phyloP scores from a whole-genome alignment of 2,888 invertebrate species.

The Oxyscelio sp. region DNA sequence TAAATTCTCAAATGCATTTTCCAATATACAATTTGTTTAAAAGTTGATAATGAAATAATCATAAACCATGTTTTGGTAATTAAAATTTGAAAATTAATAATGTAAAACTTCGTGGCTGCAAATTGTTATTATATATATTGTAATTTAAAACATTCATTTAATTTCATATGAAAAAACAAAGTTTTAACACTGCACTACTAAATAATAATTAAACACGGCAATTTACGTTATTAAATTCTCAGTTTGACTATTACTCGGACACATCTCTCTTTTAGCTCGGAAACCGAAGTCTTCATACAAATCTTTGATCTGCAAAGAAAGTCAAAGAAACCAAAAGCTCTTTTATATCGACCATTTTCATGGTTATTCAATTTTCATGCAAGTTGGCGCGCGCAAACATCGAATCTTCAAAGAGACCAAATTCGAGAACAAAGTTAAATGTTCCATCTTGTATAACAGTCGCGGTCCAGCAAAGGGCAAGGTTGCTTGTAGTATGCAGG shows the following conservation, averaged over 20 bases:
- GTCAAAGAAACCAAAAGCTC: constrained; percentile 27
- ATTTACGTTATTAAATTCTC: constrained; percentile 57
- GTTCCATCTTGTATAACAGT: constrained; percentile 69
- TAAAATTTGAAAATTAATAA: too few relatives aligned
- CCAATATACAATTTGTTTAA: too few relatives aligned
- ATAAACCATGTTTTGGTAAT: too few relatives aligned
- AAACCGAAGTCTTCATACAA: constrained; percentile 41
- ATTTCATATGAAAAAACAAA: constrained; percentile 43
- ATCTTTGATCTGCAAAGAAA: constrained; percentile 36
- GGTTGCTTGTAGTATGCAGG: constrained; percentile 81
- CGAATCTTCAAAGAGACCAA: constrained; percentile 69
- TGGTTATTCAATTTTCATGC: constrained; percentile 58
- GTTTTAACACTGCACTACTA: constrained; percentile 6
- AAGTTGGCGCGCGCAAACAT: constrained; percentile 49
- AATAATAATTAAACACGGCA: constrained; percentile 52
- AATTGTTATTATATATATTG: constrained; percentile 36
- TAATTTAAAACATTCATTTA: constrained; percentile 48
- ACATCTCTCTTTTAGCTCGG: too few relatives aligned
- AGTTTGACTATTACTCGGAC: constrained; percentile 22
- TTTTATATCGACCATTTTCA: constrained; percentile 41
- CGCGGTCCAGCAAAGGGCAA: constrained; percentile 75
- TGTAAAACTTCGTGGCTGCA: too few relatives aligned
- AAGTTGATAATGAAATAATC: too few relatives aligned
- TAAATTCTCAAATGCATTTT: too few relatives aligned
- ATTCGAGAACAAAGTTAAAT: constrained; percentile 66